Percentiles rank a stretch among this genome's conserved stretches.
These are phyloP conservation scores for Bombus picipes DNA, from an alignment of 1,140 invertebrate species.

Conservation along the genomic window DNA sequence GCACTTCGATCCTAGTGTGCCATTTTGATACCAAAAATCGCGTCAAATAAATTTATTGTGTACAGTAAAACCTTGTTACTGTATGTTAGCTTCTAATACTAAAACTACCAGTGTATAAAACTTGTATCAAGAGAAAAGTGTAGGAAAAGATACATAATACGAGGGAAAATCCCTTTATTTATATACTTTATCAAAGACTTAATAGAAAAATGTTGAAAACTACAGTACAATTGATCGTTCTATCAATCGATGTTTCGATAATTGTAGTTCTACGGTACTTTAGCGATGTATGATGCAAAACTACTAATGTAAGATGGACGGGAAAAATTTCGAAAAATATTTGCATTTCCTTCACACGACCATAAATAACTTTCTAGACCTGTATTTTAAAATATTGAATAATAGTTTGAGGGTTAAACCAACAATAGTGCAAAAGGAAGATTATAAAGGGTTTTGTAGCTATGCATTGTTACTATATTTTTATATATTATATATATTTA, in stretches of 20 bases:
- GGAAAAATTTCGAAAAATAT: not conserved
- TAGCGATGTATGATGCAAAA: not conserved
- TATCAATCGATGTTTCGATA: not conserved
- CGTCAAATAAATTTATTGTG: not conserved
- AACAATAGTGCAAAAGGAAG: not conserved
- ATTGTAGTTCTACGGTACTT: not conserved
- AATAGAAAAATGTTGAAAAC: too few species aligned
- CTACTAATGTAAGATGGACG: too few species aligned
- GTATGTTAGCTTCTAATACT: not conserved
- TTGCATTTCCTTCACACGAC: not conserved
- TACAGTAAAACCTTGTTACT: not conserved
- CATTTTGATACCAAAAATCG: not conserved
- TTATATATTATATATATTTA: slow-evolving; percentile 46
- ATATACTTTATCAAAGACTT: too few species aligned
- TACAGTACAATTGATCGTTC: not conserved
- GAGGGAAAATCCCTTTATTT: too few species aligned
- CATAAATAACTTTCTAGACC: not conserved
- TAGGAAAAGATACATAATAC: too few species aligned
- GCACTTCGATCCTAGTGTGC: not conserved
- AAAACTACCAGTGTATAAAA: too few species aligned
- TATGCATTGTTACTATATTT: too few species aligned
- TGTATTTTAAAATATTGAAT: not conserved
- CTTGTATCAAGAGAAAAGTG: too few species aligned
- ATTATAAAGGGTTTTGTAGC: not conserved
- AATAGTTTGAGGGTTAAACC: not conserved